These are phyloP conservation scores for Stenodera caucasica DNA, from an alignment of 2,888 invertebrate genomes.

Conservation along the genomic window DNA sequence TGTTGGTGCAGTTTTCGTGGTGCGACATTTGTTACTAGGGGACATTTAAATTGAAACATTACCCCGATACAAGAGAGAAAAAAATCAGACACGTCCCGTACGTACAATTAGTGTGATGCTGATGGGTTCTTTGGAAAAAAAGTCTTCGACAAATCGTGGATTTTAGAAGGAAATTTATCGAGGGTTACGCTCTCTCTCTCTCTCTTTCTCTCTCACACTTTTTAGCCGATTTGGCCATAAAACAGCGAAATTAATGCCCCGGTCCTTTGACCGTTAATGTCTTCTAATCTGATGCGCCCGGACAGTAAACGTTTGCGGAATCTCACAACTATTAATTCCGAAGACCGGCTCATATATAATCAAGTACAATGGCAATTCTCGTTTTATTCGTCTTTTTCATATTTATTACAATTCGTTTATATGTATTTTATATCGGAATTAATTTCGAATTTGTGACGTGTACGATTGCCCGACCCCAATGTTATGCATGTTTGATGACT, in stretches of 20 bases:
- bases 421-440: conserved; percentile 33
- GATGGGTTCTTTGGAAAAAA: too few relatives aligned
- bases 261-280: conserved; percentile 53
- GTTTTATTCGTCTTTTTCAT: background rate
- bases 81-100: background rate
- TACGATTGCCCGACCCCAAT: conserved; percentile 23
- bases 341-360: conserved; percentile 52
- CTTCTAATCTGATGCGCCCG: conserved; percentile 55
- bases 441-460: conserved; percentile 34
- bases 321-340: conserved; percentile 55
- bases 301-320: conserved; percentile 54
- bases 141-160: background rate
- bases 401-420: conserved; percentile 17
- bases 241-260: conserved; percentile 56
- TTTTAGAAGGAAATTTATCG: background rate
- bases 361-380: conserved; percentile 46
- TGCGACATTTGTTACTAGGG: conserved; percentile 40
- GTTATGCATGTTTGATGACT: conserved; percentile 39
- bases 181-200: background rate
- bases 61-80: background rate
- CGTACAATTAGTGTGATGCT: background rate
- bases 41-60: conserved; percentile 4
- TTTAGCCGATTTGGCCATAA: conserved; percentile 37
- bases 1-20: conserved; percentile 37
- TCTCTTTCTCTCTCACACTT: background rate